Evolutionary conservation across 2,888 invertebrate species (phyloP), one percentile per base, ranked within the genome.

Genomic region (Limnephilus rhombicus): DNA sequence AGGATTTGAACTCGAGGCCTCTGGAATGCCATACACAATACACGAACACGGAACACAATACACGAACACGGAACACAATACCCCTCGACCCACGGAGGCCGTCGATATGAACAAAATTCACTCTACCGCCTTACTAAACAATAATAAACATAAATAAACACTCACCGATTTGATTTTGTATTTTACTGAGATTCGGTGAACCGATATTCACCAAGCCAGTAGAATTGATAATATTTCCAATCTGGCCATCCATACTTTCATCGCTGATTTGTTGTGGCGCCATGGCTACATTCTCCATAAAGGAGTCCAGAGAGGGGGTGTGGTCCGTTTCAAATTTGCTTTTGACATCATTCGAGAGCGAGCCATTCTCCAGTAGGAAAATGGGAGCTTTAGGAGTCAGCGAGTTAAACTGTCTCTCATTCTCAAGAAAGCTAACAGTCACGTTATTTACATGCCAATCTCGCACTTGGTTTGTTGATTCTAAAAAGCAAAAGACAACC

Each of bases 381-480:
- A 29, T n/a, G 29, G 87, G 29, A 80, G 24, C 24, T 37, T 89
- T 89, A 18, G 85, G 85, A 29, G 41, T 49, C 31, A 91, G 85
- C 9, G 87, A 91, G 49, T 91, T 68, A 91, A 91, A 91, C 12
- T 89, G 86, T 45, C 89, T 89, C 41, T 91, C 91, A 85, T 68
- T 89, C n/a, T 91, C 68, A 24, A 91, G 80, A 89, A 91, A 91
- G 41, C 53, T 89, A 18, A 89, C 45, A 45, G 91, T 90, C 9
- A 85, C 31, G 7, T 80, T 89, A 34, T 88, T 88, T 7, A 88
- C 88, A 68, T 88, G 88, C 88, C 88, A 88, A 68, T 88, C 88
- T 88, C 88, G 49, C n/a, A 88, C 37, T 37, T 31, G 37, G 12
- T 68, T 68, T 7, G 53, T 68, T 88, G 53, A 31, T 31, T 88